phyloP scores from a whole-genome alignment of 2,113 vertebrate species.

The Gopherus evgoodei region DNA sequence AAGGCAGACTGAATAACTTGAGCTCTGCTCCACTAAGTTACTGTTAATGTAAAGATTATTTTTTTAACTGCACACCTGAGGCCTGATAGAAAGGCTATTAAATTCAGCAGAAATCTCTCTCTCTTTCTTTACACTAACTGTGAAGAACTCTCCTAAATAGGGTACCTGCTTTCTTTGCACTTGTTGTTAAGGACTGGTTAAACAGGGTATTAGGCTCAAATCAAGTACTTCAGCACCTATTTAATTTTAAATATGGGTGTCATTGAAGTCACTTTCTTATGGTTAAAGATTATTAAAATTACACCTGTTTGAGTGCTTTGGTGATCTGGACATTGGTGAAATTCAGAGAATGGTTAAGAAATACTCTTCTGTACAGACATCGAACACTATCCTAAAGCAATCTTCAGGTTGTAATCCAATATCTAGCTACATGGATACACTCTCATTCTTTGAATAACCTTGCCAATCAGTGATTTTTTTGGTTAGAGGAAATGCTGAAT shows the following conservation, averaged over 20 bases:
- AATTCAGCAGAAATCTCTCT: background rate
- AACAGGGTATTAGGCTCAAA: background rate
- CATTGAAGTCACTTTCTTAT: background rate
- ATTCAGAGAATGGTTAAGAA: background rate
- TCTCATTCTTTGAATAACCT: background rate
- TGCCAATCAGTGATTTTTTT: background rate
- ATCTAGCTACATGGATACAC: background rate
- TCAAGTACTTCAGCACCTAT: background rate
- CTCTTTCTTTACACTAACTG: background rate
- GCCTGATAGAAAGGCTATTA: background rate
- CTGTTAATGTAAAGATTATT: background rate
- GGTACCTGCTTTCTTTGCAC: background rate
- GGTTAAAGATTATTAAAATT: background rate
- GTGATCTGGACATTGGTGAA: background rate
- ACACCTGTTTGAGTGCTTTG: background rate
- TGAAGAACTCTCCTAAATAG: background rate
- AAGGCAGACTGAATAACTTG: background rate
- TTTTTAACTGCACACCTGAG: background rate
- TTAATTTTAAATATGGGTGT: background rate
- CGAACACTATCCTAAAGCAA: background rate
- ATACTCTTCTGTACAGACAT: background rate
- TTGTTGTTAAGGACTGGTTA: background rate
- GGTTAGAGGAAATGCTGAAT: background rate
- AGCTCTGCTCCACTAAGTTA: background rate
- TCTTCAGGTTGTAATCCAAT: background rate